Percentiles rank a stretch among this genome's conserved stretches.
These are phyloP conservation scores for Anniella stebbinsi DNA, from an alignment of 2,797 vertebrate species.

Conservation along the genomic window DNA sequence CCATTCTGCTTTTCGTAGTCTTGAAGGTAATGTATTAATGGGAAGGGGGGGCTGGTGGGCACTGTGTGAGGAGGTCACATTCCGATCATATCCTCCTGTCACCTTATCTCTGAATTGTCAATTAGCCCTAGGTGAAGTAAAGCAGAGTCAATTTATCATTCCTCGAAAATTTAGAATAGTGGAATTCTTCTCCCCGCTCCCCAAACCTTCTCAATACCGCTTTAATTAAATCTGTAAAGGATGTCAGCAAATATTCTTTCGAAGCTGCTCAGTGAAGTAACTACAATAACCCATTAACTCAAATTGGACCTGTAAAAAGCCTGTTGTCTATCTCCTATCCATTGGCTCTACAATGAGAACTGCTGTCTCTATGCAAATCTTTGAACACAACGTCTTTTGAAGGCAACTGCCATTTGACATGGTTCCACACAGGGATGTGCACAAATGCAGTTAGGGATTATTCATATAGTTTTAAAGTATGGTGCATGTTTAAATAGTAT, in stretches of 20 bases:
- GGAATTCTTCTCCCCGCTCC: neutral
- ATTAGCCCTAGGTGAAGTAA: conserved; percentile 42
- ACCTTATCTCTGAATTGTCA: conserved; percentile 58
- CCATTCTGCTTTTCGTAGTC: conserved; percentile 27
- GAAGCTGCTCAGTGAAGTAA: neutral
- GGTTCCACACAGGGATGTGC: neutral
- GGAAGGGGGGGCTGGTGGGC: neutral
- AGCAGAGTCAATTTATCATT: conserved; percentile 47
- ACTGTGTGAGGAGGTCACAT: conserved; percentile 46
- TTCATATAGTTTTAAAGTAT: neutral
- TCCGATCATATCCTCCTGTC: conserved; percentile 53
- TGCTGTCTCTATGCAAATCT: neutral
- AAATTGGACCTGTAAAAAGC: neutral
- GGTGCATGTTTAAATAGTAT: neutral
- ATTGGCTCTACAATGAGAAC: no score
- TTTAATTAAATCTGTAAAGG: conserved; percentile 34
- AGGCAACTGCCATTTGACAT: no score
- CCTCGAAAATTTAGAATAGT: neutral
- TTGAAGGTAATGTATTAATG: conserved; percentile 59
- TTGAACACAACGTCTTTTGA: neutral
- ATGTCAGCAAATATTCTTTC: neutral
- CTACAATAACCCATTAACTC: neutral
- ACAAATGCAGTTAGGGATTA: neutral
- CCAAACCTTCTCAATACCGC: neutral
- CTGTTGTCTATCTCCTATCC: neutral